phyloP scores from a whole-genome alignment of 2,797 vertebrate species.

The Perdix hodgsoniae region DNA sequence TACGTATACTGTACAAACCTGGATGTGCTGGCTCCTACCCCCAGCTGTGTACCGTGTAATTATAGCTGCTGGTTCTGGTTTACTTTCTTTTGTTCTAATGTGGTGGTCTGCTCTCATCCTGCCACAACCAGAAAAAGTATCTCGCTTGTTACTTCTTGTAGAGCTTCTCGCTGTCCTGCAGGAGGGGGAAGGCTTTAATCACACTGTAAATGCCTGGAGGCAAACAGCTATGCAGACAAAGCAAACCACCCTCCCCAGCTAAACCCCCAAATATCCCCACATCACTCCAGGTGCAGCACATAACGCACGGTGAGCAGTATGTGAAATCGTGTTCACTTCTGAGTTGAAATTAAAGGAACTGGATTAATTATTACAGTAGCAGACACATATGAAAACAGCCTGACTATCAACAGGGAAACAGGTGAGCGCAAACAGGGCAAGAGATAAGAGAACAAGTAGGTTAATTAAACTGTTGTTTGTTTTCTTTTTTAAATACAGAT shows the following conservation, averaged over 20 bases:
- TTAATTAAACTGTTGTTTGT: slow-evolving; percentile 29
- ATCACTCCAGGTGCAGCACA: slow-evolving; percentile 32
- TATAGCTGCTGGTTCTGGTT: slow-evolving; percentile 8
- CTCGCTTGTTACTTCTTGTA: slow-evolving; percentile 61
- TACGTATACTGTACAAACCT: neutral
- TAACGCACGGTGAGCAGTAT: neutral
- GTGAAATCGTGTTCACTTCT: neutral
- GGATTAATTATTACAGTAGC: slow-evolving; percentile 13
- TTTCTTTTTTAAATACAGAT: neutral
- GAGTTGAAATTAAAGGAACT: slow-evolving; percentile 7
- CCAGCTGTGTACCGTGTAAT: neutral
- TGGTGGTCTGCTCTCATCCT: slow-evolving; percentile 50
- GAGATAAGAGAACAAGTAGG: slow-evolving; percentile 36
- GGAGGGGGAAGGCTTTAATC: slow-evolving; percentile 13
- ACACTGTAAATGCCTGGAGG: neutral
- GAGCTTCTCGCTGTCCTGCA: slow-evolving; percentile 40
- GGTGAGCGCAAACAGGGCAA: slow-evolving; percentile 19
- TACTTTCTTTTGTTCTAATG: slow-evolving; percentile 52
- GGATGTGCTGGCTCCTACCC: slow-evolving; percentile 20
- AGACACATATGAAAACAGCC: neutral
- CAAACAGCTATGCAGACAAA: neutral
- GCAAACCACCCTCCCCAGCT: neutral
- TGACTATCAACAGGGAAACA: slow-evolving; percentile 1
- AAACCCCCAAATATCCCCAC: neutral
- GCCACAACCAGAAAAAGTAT: slow-evolving; percentile 10